Evolutionary conservation across 1,140 invertebrate genomes (phyloP).

Genomic region (Apis dorsata): DNA sequence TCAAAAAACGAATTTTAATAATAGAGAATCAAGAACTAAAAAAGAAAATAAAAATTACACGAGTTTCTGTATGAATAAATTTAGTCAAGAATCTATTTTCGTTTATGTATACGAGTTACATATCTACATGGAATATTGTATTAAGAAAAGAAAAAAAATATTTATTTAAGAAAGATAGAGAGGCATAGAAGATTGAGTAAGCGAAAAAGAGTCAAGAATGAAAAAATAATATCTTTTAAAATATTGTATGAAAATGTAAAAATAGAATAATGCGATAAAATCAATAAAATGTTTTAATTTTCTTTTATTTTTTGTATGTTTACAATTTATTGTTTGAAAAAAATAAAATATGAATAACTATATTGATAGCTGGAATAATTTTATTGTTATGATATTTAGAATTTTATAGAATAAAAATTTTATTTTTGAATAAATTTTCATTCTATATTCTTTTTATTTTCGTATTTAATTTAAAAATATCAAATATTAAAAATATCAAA

Average conservation of each 20-base stretch:
- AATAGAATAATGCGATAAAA: constrained; percentile 18
- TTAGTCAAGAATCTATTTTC: background rate
- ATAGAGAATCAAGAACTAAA: background rate
- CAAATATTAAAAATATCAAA: too few relatives aligned
- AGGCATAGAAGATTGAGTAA: background rate
- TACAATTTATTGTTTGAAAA: background rate
- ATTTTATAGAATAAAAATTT: background rate
- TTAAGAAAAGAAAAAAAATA: too few relatives aligned
- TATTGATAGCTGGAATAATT: background rate
- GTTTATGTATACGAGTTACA: background rate
- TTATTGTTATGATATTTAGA: background rate
- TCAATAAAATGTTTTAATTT: constrained; percentile 17
- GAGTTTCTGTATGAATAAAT: background rate
- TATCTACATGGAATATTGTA: background rate
- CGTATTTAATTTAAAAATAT: too few relatives aligned
- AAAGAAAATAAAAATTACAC: background rate
- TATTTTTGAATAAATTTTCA: background rate
- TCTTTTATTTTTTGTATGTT: background rate
- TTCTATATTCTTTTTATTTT: too few relatives aligned
- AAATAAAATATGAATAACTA: background rate
- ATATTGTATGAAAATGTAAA: constrained; percentile 20
- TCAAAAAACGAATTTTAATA: background rate
- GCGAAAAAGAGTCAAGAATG: too few relatives aligned
- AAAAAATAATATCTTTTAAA: constrained; percentile 10
- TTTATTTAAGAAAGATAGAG: background rate